Base-by-base conservation (phyloP, 2,888 invertebrate species). In the Blastobasis adustella region DNA sequence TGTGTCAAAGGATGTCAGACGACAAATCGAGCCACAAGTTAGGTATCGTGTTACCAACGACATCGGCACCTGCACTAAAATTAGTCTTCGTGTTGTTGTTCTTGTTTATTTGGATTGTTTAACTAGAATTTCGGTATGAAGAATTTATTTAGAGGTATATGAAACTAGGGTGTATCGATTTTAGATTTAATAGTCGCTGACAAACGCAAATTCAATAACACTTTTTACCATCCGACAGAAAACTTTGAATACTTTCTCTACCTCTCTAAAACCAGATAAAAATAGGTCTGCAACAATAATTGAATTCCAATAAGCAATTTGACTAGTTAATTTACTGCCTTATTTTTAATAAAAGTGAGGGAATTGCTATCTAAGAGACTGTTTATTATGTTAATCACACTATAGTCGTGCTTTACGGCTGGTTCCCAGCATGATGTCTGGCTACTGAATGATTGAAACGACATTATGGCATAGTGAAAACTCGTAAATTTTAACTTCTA, bases 11-110 rank as follows among this genome's bases (percentile, higher is more conserved):
- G 57, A 62, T 63, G 70, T 77, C 74, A 68, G 54, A 54, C 65
- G 67, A 76, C 73, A 71, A 69, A 68, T 75, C 69, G 54, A 55
- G 58, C 60, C 71, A 80, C 73, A 66, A 66, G 77, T 78, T 69
- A 68, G 65, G 73, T 73, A 67, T 79, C 73, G 56, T 58, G 67
- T 79, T 79, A 73, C 79, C 23, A 23, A 23, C 3, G 23, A 23
- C 23, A 23, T 23, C 23, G 23, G 23, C 23, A 23, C 23, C 23
- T 23, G 3, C 23, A 23, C 23, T 23, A 23, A 23, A 23, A 23
- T 23, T 23, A 23, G 23, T 23, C 23, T 23, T 23, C 23, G 23
- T 1, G 23, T 23, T 23, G 2, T 23, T 23, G 23, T 23, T 23
- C 23, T 23, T 23, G 23, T 23, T 23, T 23, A 23, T 23, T 23